Base-by-base conservation (phyloP, 1,140 invertebrate species). In the Limonius californicus region DNA sequence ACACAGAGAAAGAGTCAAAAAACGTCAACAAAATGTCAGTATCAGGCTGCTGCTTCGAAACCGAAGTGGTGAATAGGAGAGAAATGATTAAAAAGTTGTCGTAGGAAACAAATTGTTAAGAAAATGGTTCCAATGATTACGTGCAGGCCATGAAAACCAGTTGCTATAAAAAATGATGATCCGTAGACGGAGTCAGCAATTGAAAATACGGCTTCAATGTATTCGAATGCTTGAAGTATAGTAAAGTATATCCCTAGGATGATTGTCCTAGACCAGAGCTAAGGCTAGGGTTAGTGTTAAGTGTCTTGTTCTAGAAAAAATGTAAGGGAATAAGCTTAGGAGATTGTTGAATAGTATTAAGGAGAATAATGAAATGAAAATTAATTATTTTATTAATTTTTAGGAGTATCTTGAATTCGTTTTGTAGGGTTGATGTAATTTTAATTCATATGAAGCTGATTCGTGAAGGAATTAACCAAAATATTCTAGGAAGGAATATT, bases 21-120 rank as follows among this genome's bases (percentile, higher is more conserved):
- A 68, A 88, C 81, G 82, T 89, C 85, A 56, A 89, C 83, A 81
- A 89, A 89, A 77, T 88, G 85, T 84, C 86, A 89, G 65, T 88
- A 89, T 85, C 86, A 87, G 20, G 84, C 81, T 57, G 83, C 82
- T 59, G 82, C 81, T 82, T 89, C 85, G 81, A 88, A 87, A 67
- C 83, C 82, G 75, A 88, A 84, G 71, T 87, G 84, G 74, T 88
- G 84, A 54, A 61, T 77, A 68, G 58, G 77, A 50, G 81, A 84
- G 73, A 87, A 86, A 68, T 87, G 82, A 55, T 76, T 72, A 59
- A 71, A 73, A 61, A 75, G 67, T 62, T 81, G 71, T 42, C 85
- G 84, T 53, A 81, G 56, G 67, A 83, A 77, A 73, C 77, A 82
- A 43, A 83, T 58, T 67, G 82, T 54, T 76, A 88, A 72, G 75